Conservation (phyloP, 2,797 vertebrate genomes). For the Hipposideros larvatus region DNA sequence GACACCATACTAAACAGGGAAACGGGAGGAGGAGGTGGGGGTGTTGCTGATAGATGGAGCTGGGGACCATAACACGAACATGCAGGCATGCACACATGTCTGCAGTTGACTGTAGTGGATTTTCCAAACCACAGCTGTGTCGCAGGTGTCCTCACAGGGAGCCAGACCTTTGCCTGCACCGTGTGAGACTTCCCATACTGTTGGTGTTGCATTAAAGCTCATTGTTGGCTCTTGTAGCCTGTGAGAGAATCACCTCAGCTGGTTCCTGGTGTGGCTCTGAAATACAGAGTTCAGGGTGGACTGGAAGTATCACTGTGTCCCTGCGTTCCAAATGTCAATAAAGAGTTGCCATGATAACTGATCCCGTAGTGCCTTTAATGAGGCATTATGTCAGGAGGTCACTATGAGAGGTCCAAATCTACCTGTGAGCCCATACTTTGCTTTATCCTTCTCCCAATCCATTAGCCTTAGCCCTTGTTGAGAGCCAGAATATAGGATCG, state of each 20-base stretch:
- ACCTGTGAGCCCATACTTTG: not conserved
- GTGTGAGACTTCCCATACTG: not conserved
- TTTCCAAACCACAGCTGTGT: conserved; percentile 1
- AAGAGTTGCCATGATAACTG: conserved; percentile 37
- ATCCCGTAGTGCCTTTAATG: not conserved
- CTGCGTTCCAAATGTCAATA: not conserved
- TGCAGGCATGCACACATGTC: not conserved
- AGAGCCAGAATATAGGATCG: not conserved
- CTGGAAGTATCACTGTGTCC: conserved; percentile 10
- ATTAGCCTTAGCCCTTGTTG: not conserved
- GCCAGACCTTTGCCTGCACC: not conserved
- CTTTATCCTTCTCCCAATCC: not conserved
- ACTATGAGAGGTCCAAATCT: not conserved
- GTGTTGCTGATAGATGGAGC: not conserved
- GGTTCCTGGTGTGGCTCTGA: conserved; percentile 6
- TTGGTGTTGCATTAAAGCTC: conserved; percentile 1
- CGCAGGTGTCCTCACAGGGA: not conserved
- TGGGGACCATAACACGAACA: not conserved
- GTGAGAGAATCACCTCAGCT: not conserved
- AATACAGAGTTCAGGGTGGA: not conserved
- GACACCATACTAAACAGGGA: conserved; percentile 65
- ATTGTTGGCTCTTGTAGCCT: not conserved
- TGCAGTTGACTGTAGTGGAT: conserved; percentile 20
- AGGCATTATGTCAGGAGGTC: not conserved
- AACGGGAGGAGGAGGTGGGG: conserved; percentile 46